Evolutionary conservation across 2,888 invertebrate species (phyloP).

Genomic region (Acleris cristana): DNA sequence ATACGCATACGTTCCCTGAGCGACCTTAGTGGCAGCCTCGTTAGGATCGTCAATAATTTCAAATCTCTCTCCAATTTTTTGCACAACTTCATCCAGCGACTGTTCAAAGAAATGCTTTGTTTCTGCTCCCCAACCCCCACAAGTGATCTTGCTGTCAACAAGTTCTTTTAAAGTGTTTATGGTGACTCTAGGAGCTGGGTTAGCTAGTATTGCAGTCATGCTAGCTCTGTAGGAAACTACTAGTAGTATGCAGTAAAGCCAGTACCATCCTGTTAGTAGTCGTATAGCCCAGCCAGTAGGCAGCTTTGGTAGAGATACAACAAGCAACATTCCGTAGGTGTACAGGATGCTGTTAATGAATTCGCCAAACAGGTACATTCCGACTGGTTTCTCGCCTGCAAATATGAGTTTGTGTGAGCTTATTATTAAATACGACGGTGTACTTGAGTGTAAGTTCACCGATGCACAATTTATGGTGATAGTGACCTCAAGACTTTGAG

Average conservation of each 20-base stretch:
- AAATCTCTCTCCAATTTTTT: conserved; percentile 87
- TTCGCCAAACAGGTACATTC: conserved; percentile 88
- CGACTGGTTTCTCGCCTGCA: conserved; percentile 73
- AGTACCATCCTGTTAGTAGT: conserved; percentile 93
- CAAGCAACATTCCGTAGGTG: conserved; percentile 91
- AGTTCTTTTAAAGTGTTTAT: conserved; percentile 90
- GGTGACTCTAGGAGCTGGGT: conserved; percentile 90
- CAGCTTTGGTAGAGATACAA: conserved; percentile 90
- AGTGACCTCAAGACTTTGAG: too few species aligned
- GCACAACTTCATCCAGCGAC: conserved; percentile 86
- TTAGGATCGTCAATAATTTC: conserved; percentile 85
- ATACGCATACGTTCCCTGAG: conserved; percentile 89
- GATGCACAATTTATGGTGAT: too few species aligned
- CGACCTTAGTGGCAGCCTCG: conserved; percentile 86
- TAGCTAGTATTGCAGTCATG: conserved; percentile 92
- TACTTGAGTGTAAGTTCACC: too few species aligned
- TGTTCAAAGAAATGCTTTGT: conserved; percentile 88
- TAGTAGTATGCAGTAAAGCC: conserved; percentile 92
- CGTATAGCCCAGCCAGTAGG: conserved; percentile 92
- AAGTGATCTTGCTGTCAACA: conserved; percentile 85
- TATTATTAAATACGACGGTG: neutral
- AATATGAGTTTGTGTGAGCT: conserved; percentile 48
- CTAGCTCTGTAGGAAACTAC: conserved; percentile 92
- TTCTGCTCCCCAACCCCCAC: conserved; percentile 89
- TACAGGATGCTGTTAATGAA: conserved; percentile 89